Evolutionary conservation across 2,888 invertebrate species (phyloP).

Genomic region (Tricholauxania praeusta): DNA sequence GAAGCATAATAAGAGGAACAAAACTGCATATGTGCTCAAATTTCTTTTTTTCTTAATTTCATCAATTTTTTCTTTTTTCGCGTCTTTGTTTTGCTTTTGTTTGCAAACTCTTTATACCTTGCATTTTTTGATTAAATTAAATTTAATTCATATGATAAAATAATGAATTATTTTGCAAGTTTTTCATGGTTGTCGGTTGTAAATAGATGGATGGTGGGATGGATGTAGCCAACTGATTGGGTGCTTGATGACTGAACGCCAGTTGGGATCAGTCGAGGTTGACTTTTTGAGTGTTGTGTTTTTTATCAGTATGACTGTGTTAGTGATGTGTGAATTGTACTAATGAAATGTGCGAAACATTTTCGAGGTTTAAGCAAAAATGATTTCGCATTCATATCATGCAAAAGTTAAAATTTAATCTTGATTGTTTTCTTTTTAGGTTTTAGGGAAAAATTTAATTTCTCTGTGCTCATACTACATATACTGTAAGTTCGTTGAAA

Average conservation of each 20-base stretch:
- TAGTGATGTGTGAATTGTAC: constrained; percentile 21
- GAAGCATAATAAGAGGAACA: no score
- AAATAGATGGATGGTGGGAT: not conserved
- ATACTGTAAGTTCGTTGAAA: no score
- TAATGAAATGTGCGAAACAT: constrained; percentile 22
- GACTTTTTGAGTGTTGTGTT: not conserved
- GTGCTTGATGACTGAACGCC: not conserved
- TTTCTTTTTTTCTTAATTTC: no score
- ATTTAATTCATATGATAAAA: constrained; percentile 25
- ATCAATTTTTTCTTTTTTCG: no score
- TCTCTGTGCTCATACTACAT: no score
- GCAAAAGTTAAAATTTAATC: no score
- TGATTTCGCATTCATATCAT: not conserved
- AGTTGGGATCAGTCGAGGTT: not conserved
- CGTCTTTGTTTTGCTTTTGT: constrained; percentile 14
- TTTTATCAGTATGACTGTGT: no score
- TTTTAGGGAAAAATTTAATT: no score
- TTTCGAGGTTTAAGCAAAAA: not conserved
- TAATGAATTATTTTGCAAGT: constrained; percentile 10
- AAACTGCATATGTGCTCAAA: no score
- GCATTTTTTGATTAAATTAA: constrained; percentile 33
- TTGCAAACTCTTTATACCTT: constrained; percentile 18
- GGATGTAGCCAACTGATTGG: not conserved
- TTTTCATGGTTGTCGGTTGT: not conserved
- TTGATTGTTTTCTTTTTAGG: no score